Evolutionary conservation across 2,888 invertebrate genomes (phyloP), one percentile per base, ranked within the genome.

Genomic region (Catocala nupta): DNA sequence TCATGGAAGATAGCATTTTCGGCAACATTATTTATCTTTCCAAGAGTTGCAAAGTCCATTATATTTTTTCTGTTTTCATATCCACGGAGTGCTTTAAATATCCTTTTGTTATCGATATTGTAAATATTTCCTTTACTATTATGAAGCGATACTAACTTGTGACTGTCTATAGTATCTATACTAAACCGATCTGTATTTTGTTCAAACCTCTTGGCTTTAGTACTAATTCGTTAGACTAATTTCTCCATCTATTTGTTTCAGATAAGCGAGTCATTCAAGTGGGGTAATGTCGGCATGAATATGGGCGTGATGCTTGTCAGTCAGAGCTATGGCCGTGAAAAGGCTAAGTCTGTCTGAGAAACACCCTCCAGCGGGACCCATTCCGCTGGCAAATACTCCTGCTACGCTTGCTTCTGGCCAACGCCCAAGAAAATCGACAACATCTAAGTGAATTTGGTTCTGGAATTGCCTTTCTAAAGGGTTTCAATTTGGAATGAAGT

Each of bases 251-350:
- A 77, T 62, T 93, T 91, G 94, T 95, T 95, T 51, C 94, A 96
- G 96, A 95, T 96, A 90, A 96, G 96, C 88, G 96, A 96, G 91
- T 96, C 96, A 84, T 94, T 96, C 73, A 96, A 96, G 90, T 96
- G 96, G 96, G 96, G 96, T 82, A 96, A 95, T 89, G 95, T 96
- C 81, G 96, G 96, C 83, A 95, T 96, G 95, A 96, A 95, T 84
- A 96, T 96, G 89, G 96, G 96, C 77, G 95, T 96, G 74, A 91
- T 96, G 90, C 93, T 96, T 71, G 94, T 96, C 77, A 95, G 93
- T 87, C 95, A 95, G 86, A 89, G 78, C 80, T 85, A 90, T 75
- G 82, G 84, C 61, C 76, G 90, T 65, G 85, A 89, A 69, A 94
- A 93, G 78, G 93, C 90, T 36, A 92, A 91, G 75, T 94, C 94